A percentile compares a stretch with the other conserved stretches of the same genome.
phyloP scores from a whole-genome alignment of 2,888 invertebrate genomes.

The Caenorhabditis imperialis region DNA sequence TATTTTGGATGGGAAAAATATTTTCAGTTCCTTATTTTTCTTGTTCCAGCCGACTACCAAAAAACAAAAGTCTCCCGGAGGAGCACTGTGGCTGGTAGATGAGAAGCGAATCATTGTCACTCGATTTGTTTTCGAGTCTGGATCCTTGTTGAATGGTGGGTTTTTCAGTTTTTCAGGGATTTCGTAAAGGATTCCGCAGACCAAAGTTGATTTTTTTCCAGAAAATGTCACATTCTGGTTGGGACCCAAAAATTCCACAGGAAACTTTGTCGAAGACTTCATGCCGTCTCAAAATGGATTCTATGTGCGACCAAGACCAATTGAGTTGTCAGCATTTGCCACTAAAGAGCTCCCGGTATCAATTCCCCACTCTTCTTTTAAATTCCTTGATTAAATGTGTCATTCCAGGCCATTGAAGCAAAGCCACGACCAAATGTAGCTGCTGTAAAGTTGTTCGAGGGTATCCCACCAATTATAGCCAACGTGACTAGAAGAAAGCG shows the following conservation, averaged over 20 bases:
- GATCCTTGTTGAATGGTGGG: slow-evolving; percentile 62
- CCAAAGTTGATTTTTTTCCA: too few species aligned
- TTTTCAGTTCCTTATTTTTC: too few species aligned
- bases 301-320: slow-evolving; percentile 71
- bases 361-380: too few species aligned
- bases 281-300: slow-evolving; percentile 76
- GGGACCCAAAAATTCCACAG: slow-evolving; percentile 71
- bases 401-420: slow-evolving; percentile 58
- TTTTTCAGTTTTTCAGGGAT: too few species aligned
- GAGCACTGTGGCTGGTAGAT: slow-evolving; percentile 76
- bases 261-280: slow-evolving; percentile 67
- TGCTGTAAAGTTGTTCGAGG: slow-evolving; percentile 46
- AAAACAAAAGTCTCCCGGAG: slow-evolving; percentile 63
- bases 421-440: slow-evolving; percentile 49
- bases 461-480: slow-evolving; percentile 50
- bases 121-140: slow-evolving; percentile 76
- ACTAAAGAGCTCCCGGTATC: slow-evolving; percentile 59
- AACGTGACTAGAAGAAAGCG: slow-evolving; percentile 22
- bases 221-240: slow-evolving; percentile 78
- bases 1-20: neutral
- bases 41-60: slow-evolving; percentile 35
- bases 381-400: neutral
- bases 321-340: slow-evolving; percentile 71
- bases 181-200: too few species aligned
- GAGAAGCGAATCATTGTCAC: slow-evolving; percentile 73